Base-by-base conservation (phyloP, 64 coral and sea anemone species). In the Stichodactyla mertensii region DNA sequence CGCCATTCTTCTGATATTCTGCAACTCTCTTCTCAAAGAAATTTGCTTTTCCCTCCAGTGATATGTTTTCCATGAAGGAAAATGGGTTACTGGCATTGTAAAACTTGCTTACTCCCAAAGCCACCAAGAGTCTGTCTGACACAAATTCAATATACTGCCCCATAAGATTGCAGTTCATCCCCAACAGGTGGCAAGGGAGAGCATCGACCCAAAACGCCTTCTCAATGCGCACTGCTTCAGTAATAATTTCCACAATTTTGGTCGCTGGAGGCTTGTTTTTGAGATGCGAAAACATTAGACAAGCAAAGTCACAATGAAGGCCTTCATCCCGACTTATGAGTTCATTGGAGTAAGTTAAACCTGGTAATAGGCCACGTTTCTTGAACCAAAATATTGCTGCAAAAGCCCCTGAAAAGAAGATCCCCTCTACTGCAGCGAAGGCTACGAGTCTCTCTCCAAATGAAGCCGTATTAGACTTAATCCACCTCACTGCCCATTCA, bases 231-330 rank as follows among this genome's bases (percentile, higher is more conserved):
- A 95, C 94, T 0, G 94, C 90, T 51, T 92, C 90, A 57, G 80
- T 66, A 79, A 95, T 85, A 52, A 95, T 95, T 51, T 95, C 91
- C 77, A 52, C 55, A 55, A 95, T 88, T 84, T 55, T 86, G 16
- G 89, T 78, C 60, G 78, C 61, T 20, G 87, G 77, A 89, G 94
- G 94, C 79, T 88, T 95, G 64, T 85, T 86, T 18, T 83, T 83
- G 6, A 92, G 86, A 70, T 95, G 85, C 6, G 87, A 89, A 54
- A 92, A 95, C 71, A 95, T 85, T 55, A 95, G 66, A 89, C 94
- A 95, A 52, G 95, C 95, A 91, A 97, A 97, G 54, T 97, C 95
- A 83, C 95, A 97, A 55, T 97, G 95, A 10, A 97, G 86, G 4
- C 95, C 95, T 88, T 97, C 95, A 88, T 97, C 95, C 78, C 95